Base-by-base conservation (phyloP, 2,797 vertebrate genomes). In the Allobates femoralis region DNA sequence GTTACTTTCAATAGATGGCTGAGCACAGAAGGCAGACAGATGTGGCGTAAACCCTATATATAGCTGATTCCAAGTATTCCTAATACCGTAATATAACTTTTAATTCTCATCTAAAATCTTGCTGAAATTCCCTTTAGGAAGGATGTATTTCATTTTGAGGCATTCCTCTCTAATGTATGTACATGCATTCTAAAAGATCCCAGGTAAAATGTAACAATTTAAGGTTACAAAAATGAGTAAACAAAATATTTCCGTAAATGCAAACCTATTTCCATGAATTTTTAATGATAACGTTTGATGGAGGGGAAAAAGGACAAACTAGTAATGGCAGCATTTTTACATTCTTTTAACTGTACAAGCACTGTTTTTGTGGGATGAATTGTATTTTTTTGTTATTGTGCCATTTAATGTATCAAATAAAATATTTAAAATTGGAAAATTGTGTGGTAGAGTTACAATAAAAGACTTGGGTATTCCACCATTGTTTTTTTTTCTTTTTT, bases 11-110 rank as follows among this genome's bases (percentile, higher is more conserved):
- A 76, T 67, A 82, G 73, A 82, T 82, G 71, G 67, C 58, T 82
- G 73, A 69, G 73, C 73, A 77, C 73, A 86, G 85, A 86, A 86
- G 71, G 85, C 56, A 56, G 46, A 77, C 85, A 86, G 79, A 86
- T 86, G 85, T 86, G 58, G 28, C 50, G 5, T 69, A 30, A n/a
- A n/a, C 41, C 23, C 64, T 67, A 66, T 66, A 66, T 67, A 60
- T 14, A 37, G 26, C 21, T 53, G 73, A 18, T 84, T 66, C 62
- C 26, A 76, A 64, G 28, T 41, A 79, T 50, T 74, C 15, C 41
- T 50, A 16, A 74, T 50, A 74, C 46, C n/a, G n/a, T n/a, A n/a
- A n/a, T 73, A 23, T 8, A 41, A 26, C 37, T 73, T 26, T 73
- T 73, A 26, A 73, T 50, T 16, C n/a, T 23, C 23, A 18, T n/a